Conservation (phyloP, 2,113 vertebrate genomes). For the Hypomesus transpacificus region DNA sequence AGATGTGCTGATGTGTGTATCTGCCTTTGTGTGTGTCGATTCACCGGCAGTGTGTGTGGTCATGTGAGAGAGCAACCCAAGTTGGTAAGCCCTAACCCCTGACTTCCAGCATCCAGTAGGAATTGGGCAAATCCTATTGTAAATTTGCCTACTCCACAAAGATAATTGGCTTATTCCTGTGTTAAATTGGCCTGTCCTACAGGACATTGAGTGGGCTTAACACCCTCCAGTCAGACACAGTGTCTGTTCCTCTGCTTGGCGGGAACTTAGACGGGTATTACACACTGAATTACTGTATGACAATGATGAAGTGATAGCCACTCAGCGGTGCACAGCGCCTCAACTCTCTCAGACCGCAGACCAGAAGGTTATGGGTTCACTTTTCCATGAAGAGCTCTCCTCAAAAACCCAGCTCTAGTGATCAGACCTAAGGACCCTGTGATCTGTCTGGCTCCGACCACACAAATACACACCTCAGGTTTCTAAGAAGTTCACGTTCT, state of each 20-base stretch:
- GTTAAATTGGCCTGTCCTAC: conserved; percentile 66
- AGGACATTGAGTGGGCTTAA: conserved; percentile 64
- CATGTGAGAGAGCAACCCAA: conserved; percentile 12
- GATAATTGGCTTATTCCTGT: conserved; percentile 74
- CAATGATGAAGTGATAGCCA: conserved; percentile 65
- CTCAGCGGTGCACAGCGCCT: conserved; percentile 9
- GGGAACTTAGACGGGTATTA: conserved; percentile 64
- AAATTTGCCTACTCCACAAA: conserved; percentile 60
- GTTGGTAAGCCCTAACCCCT: conserved; percentile 45
- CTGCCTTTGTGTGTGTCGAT: conserved; percentile 21
- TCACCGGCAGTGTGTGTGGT: conserved; percentile 6
- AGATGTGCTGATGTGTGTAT: conserved; percentile 18
- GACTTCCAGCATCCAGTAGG: conserved; percentile 56
- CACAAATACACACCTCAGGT: conserved; percentile 25
- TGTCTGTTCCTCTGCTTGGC: conserved; percentile 58
- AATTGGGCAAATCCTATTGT: conserved; percentile 66
- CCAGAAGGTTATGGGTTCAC: conserved; percentile 28
- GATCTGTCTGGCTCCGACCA: conserved; percentile 10
- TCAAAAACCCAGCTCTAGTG: too few relatives aligned
- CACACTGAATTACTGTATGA: conserved; percentile 66
- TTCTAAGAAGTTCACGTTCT: conserved; percentile 39
- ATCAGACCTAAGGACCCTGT: background rate
- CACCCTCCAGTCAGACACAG: conserved; percentile 53
- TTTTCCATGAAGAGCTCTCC: conserved; percentile 15
- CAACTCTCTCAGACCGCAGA: conserved; percentile 30